phyloP scores from a whole-genome alignment of 2,113 vertebrate species.

The Passer montanus region DNA sequence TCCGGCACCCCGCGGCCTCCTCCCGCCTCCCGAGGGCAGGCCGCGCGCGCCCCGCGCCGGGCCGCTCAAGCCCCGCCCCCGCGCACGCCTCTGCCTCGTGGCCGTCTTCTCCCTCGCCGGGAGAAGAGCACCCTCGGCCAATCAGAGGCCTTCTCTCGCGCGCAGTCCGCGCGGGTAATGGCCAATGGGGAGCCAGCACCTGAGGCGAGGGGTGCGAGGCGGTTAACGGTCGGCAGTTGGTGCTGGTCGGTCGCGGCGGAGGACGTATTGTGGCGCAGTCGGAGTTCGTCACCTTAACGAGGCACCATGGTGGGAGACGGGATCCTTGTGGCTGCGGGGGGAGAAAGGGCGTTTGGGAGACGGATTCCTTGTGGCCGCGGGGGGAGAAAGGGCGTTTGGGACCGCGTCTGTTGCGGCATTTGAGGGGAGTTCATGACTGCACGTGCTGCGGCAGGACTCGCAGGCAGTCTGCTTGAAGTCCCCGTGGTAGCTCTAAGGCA shows the following conservation, averaged over 20 bases:
- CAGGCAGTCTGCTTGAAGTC: background rate
- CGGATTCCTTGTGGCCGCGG: no score
- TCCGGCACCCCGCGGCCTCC: rapidly evolving
- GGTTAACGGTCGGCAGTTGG: background rate
- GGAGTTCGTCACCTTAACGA: background rate
- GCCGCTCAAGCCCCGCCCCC: background rate
- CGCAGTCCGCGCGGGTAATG: background rate
- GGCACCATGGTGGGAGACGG: conserved; percentile 12
- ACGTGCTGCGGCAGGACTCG: background rate
- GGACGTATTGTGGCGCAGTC: rapidly evolving
- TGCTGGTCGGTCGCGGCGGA: rapidly evolving
- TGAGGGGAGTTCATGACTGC: rapidly evolving
- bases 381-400: background rate
- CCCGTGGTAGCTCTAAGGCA: no score
- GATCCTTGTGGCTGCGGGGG: background rate
- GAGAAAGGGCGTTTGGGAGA: background rate
- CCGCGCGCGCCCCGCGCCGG: rapidly evolving
- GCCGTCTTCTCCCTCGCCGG: background rate
- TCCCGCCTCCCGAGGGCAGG: background rate
- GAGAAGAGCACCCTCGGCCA: background rate
- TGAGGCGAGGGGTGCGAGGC: background rate
- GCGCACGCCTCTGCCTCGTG: rapidly evolving
- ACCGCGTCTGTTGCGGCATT: background rate
- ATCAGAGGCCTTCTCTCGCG: background rate
- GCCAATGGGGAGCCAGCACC: background rate